Evolutionary conservation across 2,888 invertebrate genomes (phyloP).

Genomic region (Erynnis tages): DNA sequence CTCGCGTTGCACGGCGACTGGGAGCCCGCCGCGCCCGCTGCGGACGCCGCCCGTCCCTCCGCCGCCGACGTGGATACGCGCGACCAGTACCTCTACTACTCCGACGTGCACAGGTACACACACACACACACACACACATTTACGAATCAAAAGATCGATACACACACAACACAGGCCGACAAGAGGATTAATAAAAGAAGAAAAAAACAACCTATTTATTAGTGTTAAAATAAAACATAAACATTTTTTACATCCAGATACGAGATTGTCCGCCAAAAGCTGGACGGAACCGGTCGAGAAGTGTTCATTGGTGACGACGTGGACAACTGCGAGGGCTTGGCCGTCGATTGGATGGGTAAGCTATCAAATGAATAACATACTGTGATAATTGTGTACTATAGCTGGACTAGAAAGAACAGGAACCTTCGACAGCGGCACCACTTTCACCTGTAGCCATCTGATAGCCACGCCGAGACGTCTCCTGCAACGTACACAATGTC

Average conservation of each 20-base stretch:
- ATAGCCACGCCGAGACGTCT: too few relatives aligned
- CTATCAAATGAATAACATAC: too few relatives aligned
- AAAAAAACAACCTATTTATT: too few relatives aligned
- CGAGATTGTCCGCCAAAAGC: constrained; percentile 83
- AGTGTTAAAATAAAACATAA: background rate
- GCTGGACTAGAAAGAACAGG: too few relatives aligned
- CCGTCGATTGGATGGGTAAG: constrained; percentile 90
- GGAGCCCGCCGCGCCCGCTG: constrained; percentile 87
- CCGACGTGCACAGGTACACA: constrained; percentile 64
- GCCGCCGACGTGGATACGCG: constrained; percentile 86
- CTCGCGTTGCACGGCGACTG: constrained; percentile 62
- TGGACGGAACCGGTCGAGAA: constrained; percentile 82
- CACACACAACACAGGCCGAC: background rate
- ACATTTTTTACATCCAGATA: constrained; percentile 52
- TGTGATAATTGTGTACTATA: too few relatives aligned
- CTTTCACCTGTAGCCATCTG: too few relatives aligned
- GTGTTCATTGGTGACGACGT: constrained; percentile 81
- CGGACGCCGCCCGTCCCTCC: constrained; percentile 83
- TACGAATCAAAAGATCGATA: background rate
- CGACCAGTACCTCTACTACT: constrained; percentile 84
- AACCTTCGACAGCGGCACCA: too few relatives aligned
- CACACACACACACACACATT: background rate
- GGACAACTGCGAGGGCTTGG: constrained; percentile 87
- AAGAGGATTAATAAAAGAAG: too few relatives aligned
- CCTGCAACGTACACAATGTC: too few relatives aligned